Conservation (phyloP, 2,797 vertebrate genomes). For the Malurus leucopterus region DNA sequence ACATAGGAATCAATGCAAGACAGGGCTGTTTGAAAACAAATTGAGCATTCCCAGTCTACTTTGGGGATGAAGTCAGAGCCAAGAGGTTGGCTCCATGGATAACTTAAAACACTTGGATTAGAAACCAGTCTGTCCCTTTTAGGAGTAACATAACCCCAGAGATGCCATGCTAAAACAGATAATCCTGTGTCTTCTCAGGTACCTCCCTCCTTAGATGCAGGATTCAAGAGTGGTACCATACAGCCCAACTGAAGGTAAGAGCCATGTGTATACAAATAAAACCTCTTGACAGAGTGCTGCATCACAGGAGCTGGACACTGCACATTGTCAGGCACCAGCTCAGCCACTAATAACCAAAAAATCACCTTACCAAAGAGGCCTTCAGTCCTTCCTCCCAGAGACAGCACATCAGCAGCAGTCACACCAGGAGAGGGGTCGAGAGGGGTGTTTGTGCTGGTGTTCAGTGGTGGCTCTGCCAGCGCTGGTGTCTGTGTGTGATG, state of each 20-base stretch:
- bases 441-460: neutral
- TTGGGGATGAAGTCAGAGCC: neutral
- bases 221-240: neutral
- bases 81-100: neutral
- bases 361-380: slow-evolving; percentile 22
- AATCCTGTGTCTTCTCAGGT: neutral
- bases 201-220: neutral
- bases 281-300: neutral
- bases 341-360: neutral
- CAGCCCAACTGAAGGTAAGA: neutral
- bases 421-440: neutral
- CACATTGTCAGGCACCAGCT: neutral
- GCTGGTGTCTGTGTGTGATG: rapidly evolving
- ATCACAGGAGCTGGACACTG: neutral
- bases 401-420: neutral
- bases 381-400: neutral
- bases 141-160: neutral
- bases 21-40: neutral
- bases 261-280: neutral
- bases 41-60: neutral
- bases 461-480: neutral
- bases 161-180: neutral
- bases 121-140: neutral
- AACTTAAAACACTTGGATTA: neutral
- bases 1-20: neutral